Base-by-base conservation (phyloP, 2,113 vertebrate genomes). In the Pardalotus punctatus region DNA sequence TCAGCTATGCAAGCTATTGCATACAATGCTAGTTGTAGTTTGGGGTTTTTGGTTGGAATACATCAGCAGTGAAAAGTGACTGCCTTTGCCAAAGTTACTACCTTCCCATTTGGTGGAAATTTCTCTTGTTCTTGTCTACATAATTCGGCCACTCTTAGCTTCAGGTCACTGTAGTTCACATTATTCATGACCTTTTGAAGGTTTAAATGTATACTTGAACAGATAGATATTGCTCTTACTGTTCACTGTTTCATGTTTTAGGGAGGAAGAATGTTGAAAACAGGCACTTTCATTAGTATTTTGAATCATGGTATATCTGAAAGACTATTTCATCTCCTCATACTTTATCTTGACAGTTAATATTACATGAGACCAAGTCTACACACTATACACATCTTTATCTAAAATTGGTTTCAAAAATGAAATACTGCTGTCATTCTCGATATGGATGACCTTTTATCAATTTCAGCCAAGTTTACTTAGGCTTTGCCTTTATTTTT, bases 371-470 rank as follows among this genome's bases (percentile, higher is more conserved):
- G n/a, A 40, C 69, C 12, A 42, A 61, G 43, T 54, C 73, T 94
- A 48, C 27, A 61, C 5, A 36, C 24, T 12, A 8, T 79, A 33
- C 18, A 62, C 11, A 8, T 65, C 47, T 83, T 86, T 89, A 91
- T 95, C 92, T 96, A 16, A 88, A 97, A 86, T 89, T 78, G 69
- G 11, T 87, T 93, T 88, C 6, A 66, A 23, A 92, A 81, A 45
- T 81, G 2, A 86, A 88, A 92, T 78, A 60, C 25, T 36, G 28
- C 57, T 93, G 70, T 36, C 45, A 23, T 71, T 89, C 91, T 69
- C 57, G n/a, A 24, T 81, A 42, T 79, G 36, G 29, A 23, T 71
- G 90, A 48, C 79, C 3, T 93, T 89, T 33, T 27, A 27, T 67
- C 86, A 65, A 14, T 82, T 89, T 54, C 43, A 79, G 27, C 12